Evolutionary conservation across 2,888 invertebrate genomes (phyloP).

Genomic region (Zygaena filipendulae): DNA sequence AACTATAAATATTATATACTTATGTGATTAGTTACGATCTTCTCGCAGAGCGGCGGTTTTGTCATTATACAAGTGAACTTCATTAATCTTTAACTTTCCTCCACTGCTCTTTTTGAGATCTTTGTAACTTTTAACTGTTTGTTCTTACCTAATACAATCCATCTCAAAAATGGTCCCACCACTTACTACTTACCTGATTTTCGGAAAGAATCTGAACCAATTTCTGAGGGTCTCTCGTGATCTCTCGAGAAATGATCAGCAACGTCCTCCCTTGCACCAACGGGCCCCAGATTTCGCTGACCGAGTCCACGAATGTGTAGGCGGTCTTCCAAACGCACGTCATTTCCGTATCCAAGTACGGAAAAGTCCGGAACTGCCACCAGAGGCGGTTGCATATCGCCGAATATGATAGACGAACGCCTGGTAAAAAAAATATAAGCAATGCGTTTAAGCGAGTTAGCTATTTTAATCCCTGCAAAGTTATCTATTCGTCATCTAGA

Average conservation of each 20-base stretch:
- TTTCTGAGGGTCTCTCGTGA: conserved; percentile 82
- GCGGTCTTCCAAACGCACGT: conserved; percentile 91
- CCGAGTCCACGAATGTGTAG: conserved; percentile 90
- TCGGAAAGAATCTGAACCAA: conserved; percentile 75
- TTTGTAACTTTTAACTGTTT: too few species aligned
- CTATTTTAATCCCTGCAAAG: too few species aligned
- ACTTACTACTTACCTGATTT: conserved; percentile 75
- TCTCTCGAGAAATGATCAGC: conserved; percentile 76
- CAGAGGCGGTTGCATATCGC: conserved; percentile 83
- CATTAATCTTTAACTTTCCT: too few species aligned
- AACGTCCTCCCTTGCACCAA: conserved; percentile 77
- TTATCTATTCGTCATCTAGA: too few species aligned
- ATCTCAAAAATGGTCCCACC: too few species aligned
- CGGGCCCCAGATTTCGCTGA: conserved; percentile 89
- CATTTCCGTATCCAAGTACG: conserved; percentile 74
- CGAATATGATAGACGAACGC: conserved; percentile 82
- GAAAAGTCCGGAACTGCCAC: conserved; percentile 90
- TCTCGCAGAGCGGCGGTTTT: too few species aligned
- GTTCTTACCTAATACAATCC: too few species aligned
- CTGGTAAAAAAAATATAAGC: conserved; percentile 40
- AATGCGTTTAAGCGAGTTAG: not conserved
- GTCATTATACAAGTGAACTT: too few species aligned
- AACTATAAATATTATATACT: too few species aligned
- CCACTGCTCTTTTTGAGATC: too few species aligned
- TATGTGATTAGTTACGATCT: too few species aligned